Evolutionary conservation across 2,797 vertebrate genomes (phyloP), one percentile per base, ranked within the genome.

Genomic region (Megalops cyprinoides): DNA sequence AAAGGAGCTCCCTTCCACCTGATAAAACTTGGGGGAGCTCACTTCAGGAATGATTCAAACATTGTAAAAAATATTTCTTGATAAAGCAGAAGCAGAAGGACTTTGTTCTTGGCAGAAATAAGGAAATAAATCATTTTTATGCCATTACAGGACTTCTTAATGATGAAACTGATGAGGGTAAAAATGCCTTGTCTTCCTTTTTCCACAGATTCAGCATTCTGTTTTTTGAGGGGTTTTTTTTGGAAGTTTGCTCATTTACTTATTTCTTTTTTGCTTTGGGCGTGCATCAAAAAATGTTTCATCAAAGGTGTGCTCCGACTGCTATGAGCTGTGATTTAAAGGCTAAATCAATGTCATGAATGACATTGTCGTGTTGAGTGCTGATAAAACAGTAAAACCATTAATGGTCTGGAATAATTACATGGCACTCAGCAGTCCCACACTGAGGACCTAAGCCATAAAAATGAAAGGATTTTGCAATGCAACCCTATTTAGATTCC

Each of bases 291-390:
- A 80, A 75, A 81, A 83, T 79, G 83, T 42, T 62, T 58, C 75
- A 78, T 75, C 73, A 82, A 82, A 74, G 42, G 65, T 51, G 34
- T n/a, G 75, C 42, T 42, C 62, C 71, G 53, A 74, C 78, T 77
- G 53, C 79, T 56, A 39, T 39, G 67, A 78, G 82, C 79, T 78
- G 67, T 78, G 82, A 80, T 83, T 73, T 83, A 77, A 81, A 76
- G 55, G 49, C 75, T 25, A 67, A 80, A 79, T 81, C 58, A 28
- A 60, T 31, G 46, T 44, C 69, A 49, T 58, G 79, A 83, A 77
- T 51, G 31, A 77, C 44, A 48, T 37, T 37, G 75, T 83, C 42
- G 67, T 76, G 58, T 23, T 81, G 25, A 15, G 18, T 31, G 46
- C 53, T 65, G 74, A 42, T 74, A 49, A 28, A 25, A 25, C 53